Evolutionary conservation across 1,140 invertebrate genomes (phyloP), one percentile per base, ranked within the genome.

Genomic region (Pogonognathellus flavescens): DNA sequence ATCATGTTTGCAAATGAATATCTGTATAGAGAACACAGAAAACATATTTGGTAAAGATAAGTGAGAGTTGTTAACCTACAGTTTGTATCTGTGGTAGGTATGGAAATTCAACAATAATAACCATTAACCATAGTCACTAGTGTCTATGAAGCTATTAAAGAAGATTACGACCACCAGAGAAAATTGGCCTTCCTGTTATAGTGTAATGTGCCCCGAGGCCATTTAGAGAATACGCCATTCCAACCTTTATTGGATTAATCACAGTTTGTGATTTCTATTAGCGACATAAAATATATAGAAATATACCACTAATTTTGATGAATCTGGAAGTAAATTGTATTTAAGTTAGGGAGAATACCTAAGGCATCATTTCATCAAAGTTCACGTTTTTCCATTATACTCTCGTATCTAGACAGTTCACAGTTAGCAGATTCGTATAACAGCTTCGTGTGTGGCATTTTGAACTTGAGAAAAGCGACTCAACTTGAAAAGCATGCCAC

Each of bases 201-300:
- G 1, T 41, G 31, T 41, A 41, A 41, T 41, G 31, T 41, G 31
- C 31, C 31, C 6, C 2, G 31, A 41, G 31, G 31, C 2, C 31
- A 6, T 1, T 41, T 41, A 41, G 31, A 41, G 6, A 41, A 41
- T 41, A n/a, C n/a, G 31, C 6, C 6, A 41, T 41, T 41, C 6
- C 31, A 49, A 18, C 70, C 16, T 41, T 76, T 49, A 76, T 16
- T 50, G 14, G 6, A 76, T 76, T 76, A 76, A 18, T 4, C n/a
- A 76, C 4, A n/a, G 70, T 22, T 70, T n/a, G 70, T 76, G 11
- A 76, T 76, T 76, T 76, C 25, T 31, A 76, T 72, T 49, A 31
- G 0, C 41, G 41, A n/a, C n/a, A 57, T 57, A 57, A n/a, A 13
- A 41, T 41, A 41, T 3, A 41, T 41, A 66, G 22, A 31, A 20